A percentile compares a stretch with the other conserved stretches of the same genome.
Conservation (phyloP, 2,888 invertebrate species). For the Copidosoma aretas region DNA sequence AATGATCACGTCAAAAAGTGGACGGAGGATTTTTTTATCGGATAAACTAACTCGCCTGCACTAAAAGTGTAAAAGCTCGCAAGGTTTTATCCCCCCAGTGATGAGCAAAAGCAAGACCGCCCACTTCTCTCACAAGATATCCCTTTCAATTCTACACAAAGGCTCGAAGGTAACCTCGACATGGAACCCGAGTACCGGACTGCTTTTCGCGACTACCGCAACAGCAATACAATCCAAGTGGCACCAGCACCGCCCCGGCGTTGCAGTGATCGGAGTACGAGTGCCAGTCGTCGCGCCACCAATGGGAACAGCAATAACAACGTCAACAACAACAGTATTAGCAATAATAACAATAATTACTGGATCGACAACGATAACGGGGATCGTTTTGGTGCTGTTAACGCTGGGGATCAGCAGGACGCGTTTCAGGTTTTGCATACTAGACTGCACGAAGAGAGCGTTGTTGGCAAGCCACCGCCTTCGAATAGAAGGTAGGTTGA, state of each 20-base stretch:
- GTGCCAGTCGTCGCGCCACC: slow-evolving; percentile 37
- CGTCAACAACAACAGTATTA: slow-evolving; percentile 40
- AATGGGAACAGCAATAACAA: slow-evolving; percentile 54
- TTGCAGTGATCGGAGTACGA: slow-evolving; percentile 51
- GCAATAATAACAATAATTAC: slow-evolving; percentile 45
- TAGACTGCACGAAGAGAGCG: slow-evolving; percentile 53
- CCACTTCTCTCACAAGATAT: no score
- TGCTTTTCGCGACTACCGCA: slow-evolving; percentile 53
- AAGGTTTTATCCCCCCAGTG: not conserved
- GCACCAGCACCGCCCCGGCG: slow-evolving; percentile 43
- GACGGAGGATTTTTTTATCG: no score
- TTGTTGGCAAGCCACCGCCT: slow-evolving; percentile 54
- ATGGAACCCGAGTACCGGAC: slow-evolving; percentile 64
- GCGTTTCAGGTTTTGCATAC: slow-evolving; percentile 57
- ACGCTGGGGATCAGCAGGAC: slow-evolving; percentile 53
- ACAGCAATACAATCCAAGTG: not conserved
- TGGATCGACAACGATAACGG: slow-evolving; percentile 54
- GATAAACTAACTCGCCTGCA: no score
- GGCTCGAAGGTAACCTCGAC: slow-evolving; percentile 59
- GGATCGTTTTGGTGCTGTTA: slow-evolving; percentile 51
- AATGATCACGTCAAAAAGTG: no score
- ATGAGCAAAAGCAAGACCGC: no score
- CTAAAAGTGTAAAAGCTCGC: no score
- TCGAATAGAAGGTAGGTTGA: slow-evolving; percentile 52
- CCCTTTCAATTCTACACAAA: slow-evolving; percentile 4